Evolutionary conservation across 2,113 vertebrate species (phyloP).

Genomic region (Diphyllodes magnificus): DNA sequence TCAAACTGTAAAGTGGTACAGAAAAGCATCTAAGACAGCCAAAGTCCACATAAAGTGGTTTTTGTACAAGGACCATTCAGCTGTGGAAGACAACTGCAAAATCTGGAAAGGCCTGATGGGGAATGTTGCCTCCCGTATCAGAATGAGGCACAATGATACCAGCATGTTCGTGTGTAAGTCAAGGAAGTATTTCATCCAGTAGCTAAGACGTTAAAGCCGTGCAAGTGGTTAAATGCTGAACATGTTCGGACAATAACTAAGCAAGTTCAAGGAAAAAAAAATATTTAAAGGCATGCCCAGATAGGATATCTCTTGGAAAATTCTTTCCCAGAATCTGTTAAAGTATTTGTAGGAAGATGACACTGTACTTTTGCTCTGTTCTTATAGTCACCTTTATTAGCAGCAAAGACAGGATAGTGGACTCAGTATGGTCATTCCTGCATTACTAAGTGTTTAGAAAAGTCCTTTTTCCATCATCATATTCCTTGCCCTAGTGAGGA

Average conservation of each 20-base stretch:
- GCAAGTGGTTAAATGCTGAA: neutral
- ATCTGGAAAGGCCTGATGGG: neutral
- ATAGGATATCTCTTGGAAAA: neutral
- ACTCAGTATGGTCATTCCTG: neutral
- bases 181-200: neutral
- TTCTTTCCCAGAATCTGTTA: neutral
- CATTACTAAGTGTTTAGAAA: neutral
- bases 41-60: accelerated
- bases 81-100: neutral
- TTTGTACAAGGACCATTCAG: neutral
- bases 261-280: neutral
- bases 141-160: neutral
- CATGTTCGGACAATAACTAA: neutral
- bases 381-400: neutral
- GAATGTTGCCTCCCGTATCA: neutral
- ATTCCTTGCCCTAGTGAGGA: neutral
- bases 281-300: neutral
- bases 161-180: neutral
- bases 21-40: neutral
- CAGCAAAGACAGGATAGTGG: neutral
- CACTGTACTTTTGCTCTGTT: neutral
- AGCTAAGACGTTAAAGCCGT: neutral
- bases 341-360: neutral
- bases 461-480: neutral
- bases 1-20: neutral